A percentile compares a stretch with the other conserved stretches of the same genome.
These are phyloP conservation scores for Parotocinclus haroldoi DNA, from an alignment of 2,797 vertebrate genomes.

Conservation along the genomic window DNA sequence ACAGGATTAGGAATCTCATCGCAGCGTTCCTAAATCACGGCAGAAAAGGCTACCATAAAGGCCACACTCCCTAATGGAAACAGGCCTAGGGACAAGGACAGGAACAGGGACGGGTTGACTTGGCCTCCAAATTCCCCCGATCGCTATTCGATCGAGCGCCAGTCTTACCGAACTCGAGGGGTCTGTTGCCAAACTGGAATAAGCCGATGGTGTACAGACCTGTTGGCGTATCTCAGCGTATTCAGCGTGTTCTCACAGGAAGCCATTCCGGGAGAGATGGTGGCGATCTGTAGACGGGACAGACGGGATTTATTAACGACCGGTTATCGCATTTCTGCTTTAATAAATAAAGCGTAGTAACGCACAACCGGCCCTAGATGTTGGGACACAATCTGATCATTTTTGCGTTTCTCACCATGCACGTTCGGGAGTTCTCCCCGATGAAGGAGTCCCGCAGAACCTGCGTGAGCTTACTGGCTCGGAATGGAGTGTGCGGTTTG, in stretches of 20 bases:
- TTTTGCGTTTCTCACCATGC: conserved; percentile 86
- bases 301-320: neutral
- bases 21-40: too few relatives aligned
- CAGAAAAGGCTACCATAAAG: neutral
- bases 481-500: conserved; percentile 94
- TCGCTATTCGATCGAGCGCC: too few relatives aligned
- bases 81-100: too few relatives aligned
- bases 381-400: too few relatives aligned
- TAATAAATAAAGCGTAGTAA: too few relatives aligned
- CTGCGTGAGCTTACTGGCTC: conserved; percentile 97
- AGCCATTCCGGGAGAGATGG: conserved; percentile 96
- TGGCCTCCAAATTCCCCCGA: too few relatives aligned
- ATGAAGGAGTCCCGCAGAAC: conserved; percentile 97
- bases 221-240: conserved; percentile 96
- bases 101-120: too few relatives aligned
- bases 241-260: conserved; percentile 98
- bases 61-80: too few relatives aligned
- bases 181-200: too few relatives aligned
- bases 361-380: too few relatives aligned
- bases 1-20: neutral
- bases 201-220: conserved; percentile 77
- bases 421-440: conserved; percentile 96
- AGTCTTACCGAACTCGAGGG: too few relatives aligned
- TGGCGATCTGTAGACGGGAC: conserved; percentile 80
- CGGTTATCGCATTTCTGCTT: neutral